These are phyloP conservation scores for Fistularia commersonii DNA, from an alignment of 2,797 vertebrate genomes.

Conservation along the genomic window DNA sequence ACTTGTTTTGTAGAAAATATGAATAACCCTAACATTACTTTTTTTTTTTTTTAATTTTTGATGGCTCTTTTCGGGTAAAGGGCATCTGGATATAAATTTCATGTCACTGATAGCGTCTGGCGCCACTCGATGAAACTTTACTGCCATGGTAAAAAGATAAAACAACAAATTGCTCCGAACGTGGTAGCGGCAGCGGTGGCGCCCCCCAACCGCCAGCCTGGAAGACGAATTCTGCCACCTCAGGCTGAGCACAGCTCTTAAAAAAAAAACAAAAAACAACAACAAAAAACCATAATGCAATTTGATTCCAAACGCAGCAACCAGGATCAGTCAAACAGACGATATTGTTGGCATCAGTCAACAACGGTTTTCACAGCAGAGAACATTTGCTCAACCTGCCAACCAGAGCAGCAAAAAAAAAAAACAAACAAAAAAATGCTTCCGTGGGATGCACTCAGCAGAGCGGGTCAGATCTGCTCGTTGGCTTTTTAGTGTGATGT, in stretches of 20 bases:
- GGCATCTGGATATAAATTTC: slow-evolving; percentile 14
- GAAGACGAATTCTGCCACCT: not conserved
- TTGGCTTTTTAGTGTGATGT: too few relatives aligned
- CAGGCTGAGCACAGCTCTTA: slow-evolving; percentile 3
- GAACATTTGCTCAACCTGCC: too few relatives aligned
- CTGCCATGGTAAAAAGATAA: slow-evolving; percentile 26
- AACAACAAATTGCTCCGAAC: slow-evolving; percentile 25
- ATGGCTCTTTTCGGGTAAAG: slow-evolving; percentile 1
- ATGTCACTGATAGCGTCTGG: slow-evolving; percentile 3
- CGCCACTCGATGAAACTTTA: slow-evolving; percentile 16
- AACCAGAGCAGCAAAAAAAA: too few relatives aligned
- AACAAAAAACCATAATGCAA: not conserved
- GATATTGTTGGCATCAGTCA: not conserved
- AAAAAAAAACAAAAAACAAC: too few relatives aligned
- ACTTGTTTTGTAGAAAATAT: too few relatives aligned
- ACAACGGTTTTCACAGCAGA: not conserved
- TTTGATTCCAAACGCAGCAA: not conserved
- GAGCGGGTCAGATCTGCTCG: too few relatives aligned
- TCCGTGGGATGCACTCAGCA: too few relatives aligned
- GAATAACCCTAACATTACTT: too few relatives aligned
- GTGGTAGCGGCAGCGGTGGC: not conserved
- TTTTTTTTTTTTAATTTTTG: too few relatives aligned
- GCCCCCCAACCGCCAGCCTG: too few relatives aligned
- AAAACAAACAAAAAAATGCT: too few relatives aligned
- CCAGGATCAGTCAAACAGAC: not conserved